A percentile compares a stretch with the other conserved stretches of the same genome.
Evolutionary conservation across 2,113 vertebrate species (phyloP).

Genomic region (Rana temporaria): DNA sequence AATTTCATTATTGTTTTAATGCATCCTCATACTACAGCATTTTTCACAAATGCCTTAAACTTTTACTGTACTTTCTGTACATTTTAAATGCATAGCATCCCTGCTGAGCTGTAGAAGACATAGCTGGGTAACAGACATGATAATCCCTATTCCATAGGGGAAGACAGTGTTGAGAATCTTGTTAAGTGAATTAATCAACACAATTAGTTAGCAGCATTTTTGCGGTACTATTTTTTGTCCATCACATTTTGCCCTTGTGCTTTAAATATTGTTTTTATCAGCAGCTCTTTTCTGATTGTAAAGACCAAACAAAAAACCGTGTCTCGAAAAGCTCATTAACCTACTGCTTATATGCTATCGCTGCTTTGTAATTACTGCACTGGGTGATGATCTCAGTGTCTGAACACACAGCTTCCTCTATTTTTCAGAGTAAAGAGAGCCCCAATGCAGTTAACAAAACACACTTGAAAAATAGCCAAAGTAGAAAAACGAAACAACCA

Average conservation of each 20-base stretch:
- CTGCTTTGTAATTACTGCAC: slow-evolving; percentile 54
- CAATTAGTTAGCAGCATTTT: slow-evolving; percentile 5
- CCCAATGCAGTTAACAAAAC: slow-evolving; percentile 51
- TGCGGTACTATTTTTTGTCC: slow-evolving; percentile 6
- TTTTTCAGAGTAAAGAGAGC: slow-evolving; percentile 40
- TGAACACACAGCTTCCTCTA: slow-evolving; percentile 26
- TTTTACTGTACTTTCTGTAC: too few relatives aligned
- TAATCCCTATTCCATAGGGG: too few relatives aligned
- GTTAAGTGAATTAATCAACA: neutral
- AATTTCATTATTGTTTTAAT: too few relatives aligned
- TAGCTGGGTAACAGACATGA: too few relatives aligned
- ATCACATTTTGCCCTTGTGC: slow-evolving; percentile 19
- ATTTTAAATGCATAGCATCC: too few relatives aligned
- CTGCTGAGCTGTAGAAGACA: too few relatives aligned
- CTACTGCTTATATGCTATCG: slow-evolving; percentile 51
- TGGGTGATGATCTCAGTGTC: slow-evolving; percentile 47
- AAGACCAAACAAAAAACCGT: slow-evolving; percentile 48
- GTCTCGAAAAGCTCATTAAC: slow-evolving; percentile 53
- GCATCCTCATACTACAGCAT: too few relatives aligned
- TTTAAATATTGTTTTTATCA: slow-evolving; percentile 40
- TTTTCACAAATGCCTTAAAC: too few relatives aligned
- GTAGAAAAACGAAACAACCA: slow-evolving; percentile 9
- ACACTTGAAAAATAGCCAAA: slow-evolving; percentile 34
- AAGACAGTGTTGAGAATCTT: neutral
- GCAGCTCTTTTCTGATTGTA: slow-evolving; percentile 41